Conservation (phyloP, 23 tunicate genomes). For the Trididemnum clinides region DNA sequence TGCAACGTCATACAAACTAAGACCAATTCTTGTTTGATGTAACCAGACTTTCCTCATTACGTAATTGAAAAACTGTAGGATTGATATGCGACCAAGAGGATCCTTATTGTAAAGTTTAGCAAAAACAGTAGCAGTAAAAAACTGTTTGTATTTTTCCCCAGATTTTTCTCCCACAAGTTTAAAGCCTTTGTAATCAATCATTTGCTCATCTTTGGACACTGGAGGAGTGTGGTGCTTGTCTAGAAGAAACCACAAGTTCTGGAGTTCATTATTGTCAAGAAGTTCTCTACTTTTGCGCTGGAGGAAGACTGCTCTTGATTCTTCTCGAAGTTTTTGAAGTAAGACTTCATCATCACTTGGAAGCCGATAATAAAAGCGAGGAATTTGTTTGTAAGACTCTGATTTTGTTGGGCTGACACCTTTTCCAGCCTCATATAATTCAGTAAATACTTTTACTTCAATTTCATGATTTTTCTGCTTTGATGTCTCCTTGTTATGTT, state of each 20-base stretch:
- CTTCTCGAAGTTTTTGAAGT: conserved; percentile 90
- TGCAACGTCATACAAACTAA: conserved; percentile 95
- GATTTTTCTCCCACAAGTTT: conserved; percentile 62
- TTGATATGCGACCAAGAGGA: conserved; percentile 90
- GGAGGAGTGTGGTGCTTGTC: conserved; percentile 89
- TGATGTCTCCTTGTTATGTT: not conserved
- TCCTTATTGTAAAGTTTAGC: conserved; percentile 84
- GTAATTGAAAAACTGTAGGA: conserved; percentile 96
- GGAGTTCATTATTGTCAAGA: conserved; percentile 94
- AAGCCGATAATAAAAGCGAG: conserved; percentile 63
- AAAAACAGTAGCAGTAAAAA: conserved; percentile 78
- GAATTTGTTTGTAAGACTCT: conserved; percentile 68
- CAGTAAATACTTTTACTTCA: conserved; percentile 54
- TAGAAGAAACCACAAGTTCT: conserved; percentile 94
- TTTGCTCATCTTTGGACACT: conserved; percentile 81
- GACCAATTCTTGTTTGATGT: conserved; percentile 97
- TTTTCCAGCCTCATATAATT: conserved; percentile 66
- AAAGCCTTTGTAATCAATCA: conserved; percentile 86
- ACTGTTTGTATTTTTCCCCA: conserved; percentile 83
- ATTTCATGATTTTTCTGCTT: conserved; percentile 38
- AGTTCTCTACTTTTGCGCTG: conserved; percentile 95
- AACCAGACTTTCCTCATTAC: conserved; percentile 99
- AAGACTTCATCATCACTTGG: conserved; percentile 92
- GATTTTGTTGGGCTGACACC: conserved; percentile 31
- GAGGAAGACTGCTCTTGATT: conserved; percentile 96